These are phyloP conservation scores for Whitmania pigra DNA, from an alignment of 1,140 invertebrate genomes.

Conservation along the genomic window DNA sequence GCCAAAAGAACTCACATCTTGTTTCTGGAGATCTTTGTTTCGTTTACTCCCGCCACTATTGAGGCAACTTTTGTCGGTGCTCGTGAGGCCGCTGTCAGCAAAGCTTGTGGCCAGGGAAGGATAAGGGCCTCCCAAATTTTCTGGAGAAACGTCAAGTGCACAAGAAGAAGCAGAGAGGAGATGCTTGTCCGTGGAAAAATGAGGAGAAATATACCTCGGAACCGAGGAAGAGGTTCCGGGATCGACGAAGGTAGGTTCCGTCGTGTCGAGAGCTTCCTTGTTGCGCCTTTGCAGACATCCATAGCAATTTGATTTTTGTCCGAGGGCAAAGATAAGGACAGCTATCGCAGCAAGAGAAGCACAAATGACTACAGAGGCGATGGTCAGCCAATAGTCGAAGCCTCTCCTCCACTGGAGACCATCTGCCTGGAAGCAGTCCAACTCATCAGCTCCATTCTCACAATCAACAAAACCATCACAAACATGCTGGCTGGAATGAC, in stretches of 20 bases:
- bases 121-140: neutral
- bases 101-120: neutral
- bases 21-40: too few relatives aligned
- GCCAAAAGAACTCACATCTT: neutral
- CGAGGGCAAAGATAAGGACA: neutral
- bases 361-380: neutral
- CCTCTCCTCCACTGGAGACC: neutral
- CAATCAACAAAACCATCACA: conserved; percentile 7
- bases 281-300: neutral
- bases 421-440: neutral
- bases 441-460: conserved; percentile 2
- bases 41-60: too few relatives aligned
- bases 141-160: neutral
- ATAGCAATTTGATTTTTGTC: neutral
- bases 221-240: neutral
- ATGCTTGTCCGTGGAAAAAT: neutral
- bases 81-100: neutral
- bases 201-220: neutral
- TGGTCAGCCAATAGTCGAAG: conserved; percentile 6
- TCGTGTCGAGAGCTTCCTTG: neutral
- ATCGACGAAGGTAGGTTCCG: neutral
- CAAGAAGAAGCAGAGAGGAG: neutral
- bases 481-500: neutral
- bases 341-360: neutral
- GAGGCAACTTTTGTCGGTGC: neutral